A percentile compares a stretch with the other conserved stretches of the same genome.
Evolutionary conservation across 2,797 vertebrate genomes (phyloP).

Genomic region (Phrynocephalus vlangalii): DNA sequence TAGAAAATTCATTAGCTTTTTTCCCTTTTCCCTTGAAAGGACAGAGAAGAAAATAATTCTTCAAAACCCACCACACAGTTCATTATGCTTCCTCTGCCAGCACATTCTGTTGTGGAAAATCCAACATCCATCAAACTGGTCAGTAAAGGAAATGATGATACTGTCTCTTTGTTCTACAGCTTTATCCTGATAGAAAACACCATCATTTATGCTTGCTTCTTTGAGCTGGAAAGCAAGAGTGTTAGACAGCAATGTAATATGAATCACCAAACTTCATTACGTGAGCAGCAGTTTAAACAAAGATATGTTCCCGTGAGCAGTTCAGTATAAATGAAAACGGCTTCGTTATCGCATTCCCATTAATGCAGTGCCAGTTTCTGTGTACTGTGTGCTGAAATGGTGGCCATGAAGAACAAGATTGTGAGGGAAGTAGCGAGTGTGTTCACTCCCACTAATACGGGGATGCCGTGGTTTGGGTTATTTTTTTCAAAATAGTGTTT

Average conservation of each 20-base stretch:
- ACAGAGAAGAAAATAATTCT: slow-evolving; percentile 82
- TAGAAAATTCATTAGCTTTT: slow-evolving; percentile 35
- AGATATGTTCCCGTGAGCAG: not conserved
- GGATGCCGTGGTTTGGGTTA: not conserved
- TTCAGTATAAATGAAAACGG: not conserved
- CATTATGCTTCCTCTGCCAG: slow-evolving; percentile 90
- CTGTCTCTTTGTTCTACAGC: not conserved
- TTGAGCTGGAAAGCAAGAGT: not conserved
- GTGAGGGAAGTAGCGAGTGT: not conserved
- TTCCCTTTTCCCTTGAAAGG: slow-evolving; percentile 75
- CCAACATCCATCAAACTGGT: slow-evolving; percentile 92
- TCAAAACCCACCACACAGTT: slow-evolving; percentile 82
- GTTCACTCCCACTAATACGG: not conserved
- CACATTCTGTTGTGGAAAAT: slow-evolving; percentile 81
- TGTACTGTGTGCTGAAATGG: not conserved
- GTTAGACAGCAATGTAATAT: not conserved
- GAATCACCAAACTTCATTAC: not conserved
- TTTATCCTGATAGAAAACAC: not conserved
- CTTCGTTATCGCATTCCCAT: too few species aligned
- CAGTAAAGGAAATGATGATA: slow-evolving; percentile 63
- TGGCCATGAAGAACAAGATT: not conserved
- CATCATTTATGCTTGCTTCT: not conserved
- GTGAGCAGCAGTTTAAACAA: not conserved
- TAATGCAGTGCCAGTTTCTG: not conserved
- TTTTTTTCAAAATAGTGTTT: too few species aligned